A percentile compares a stretch with the other conserved stretches of the same genome.
Conservation (phyloP, 1,140 invertebrate species). For the Eubasilissa regina region DNA sequence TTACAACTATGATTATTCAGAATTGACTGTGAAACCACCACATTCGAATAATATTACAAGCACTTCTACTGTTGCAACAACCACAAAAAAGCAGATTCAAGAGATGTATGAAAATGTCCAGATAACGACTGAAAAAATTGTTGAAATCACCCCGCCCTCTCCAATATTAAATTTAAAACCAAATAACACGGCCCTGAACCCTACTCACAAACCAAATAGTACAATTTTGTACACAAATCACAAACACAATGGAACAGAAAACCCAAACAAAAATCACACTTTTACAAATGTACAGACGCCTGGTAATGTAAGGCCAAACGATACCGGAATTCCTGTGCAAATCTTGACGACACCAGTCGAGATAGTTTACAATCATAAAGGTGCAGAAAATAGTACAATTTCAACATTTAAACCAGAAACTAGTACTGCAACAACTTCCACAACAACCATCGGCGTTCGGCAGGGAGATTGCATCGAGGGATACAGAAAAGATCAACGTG, state of each 20-base stretch:
- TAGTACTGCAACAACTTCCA: not conserved
- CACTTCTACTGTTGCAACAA: conserved; percentile 23
- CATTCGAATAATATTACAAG: conserved; percentile 61
- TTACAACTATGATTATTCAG: conserved; percentile 75
- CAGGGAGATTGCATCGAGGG: conserved; percentile 66
- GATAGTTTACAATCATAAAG: conserved; percentile 35
- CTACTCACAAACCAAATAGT: not conserved
- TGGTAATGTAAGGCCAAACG: conserved; percentile 29
- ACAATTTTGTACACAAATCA: not conserved
- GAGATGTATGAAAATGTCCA: not conserved
- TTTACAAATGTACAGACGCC: not conserved
- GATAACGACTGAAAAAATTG: conserved; percentile 54
- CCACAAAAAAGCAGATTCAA: conserved; percentile 25
- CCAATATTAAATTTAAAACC: conserved; percentile 22
- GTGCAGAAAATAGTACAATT: not conserved
- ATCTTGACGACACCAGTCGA: conserved; percentile 52
- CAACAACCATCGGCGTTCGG: conserved; percentile 25
- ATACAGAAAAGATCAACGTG: conserved; percentile 66
- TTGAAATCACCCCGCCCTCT: conserved; percentile 53
- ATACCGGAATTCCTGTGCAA: conserved; percentile 54
- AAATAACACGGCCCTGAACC: not conserved
- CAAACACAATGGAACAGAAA: conserved; percentile 10
- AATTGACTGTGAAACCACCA: conserved; percentile 74
- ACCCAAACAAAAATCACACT: conserved; percentile 12
- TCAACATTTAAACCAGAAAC: conserved; percentile 6